Conservation (phyloP, 35 echinoderm and acorn worm genomes). For the Patiria miniata region DNA sequence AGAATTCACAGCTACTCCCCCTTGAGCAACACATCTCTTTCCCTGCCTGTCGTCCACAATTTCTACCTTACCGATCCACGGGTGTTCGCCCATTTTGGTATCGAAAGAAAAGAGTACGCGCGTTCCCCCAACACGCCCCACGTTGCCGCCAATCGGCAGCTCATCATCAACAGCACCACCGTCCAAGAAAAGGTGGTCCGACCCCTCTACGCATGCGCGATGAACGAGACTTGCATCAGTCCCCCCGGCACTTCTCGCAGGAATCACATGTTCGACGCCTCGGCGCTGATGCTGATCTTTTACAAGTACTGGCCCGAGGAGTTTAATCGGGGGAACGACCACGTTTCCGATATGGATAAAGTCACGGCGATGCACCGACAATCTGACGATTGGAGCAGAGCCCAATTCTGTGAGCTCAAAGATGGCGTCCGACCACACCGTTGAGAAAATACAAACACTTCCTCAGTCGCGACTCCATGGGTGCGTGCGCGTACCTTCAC, state of each 20-base stretch:
- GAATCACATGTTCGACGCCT: conserved; percentile 67
- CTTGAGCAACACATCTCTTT: background rate
- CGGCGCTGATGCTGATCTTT: conserved; percentile 28
- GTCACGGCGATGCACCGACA: background rate
- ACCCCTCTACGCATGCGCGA: conserved; percentile 58
- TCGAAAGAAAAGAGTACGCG: conserved; percentile 60
- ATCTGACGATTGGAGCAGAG: background rate
- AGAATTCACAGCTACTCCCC: conserved; percentile 67
- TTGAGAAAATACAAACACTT: no score
- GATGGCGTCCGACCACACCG: no score
- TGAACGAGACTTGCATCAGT: conserved; percentile 50
- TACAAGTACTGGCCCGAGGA: background rate
- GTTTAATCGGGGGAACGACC: background rate
- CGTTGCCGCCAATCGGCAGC: conserved; percentile 62
- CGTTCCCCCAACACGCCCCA: conserved; percentile 41
- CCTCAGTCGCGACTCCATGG: no score
- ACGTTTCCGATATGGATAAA: background rate
- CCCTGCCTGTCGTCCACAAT: conserved; percentile 30
- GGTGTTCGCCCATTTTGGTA: conserved; percentile 55
- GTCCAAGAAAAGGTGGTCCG: conserved; percentile 54
- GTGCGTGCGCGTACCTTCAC: no score
- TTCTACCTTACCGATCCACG: conserved; percentile 46
- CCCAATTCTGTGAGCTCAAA: background rate
- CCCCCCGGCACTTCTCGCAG: conserved; percentile 27
- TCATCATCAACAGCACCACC: conserved; percentile 70